Evolutionary conservation across 2,888 invertebrate genomes (phyloP).

Genomic region (Muscina levida): DNA sequence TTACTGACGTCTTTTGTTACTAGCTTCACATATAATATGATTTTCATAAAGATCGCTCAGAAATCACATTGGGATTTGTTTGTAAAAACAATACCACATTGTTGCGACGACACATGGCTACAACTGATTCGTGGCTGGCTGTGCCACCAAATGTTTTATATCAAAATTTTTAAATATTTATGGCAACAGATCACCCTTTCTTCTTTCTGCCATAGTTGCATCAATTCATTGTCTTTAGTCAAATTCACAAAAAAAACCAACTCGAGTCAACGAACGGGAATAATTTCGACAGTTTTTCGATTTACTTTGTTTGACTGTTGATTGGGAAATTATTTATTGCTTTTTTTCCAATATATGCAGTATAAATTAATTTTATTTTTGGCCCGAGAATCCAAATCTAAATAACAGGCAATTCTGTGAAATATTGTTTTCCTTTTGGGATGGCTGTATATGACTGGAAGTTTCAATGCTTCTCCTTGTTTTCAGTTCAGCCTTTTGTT

Average conservation of each 20-base stretch:
- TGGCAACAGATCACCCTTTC: not conserved
- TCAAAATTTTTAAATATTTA: not conserved
- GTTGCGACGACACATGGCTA: not conserved
- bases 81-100: not conserved
- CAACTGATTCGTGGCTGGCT: not conserved
- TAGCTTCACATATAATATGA: too few relatives aligned
- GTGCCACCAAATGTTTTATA: constrained; percentile 29
- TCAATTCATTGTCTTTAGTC: not conserved
- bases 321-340: constrained; percentile 47
- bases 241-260: constrained; percentile 31
- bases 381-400: constrained; percentile 22
- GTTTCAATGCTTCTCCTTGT: constrained; percentile 6
- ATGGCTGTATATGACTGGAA: not conserved
- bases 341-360: not conserved
- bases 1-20: too few relatives aligned
- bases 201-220: not conserved
- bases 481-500: not conserved
- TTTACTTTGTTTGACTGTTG: constrained; percentile 38
- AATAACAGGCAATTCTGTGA: constrained; percentile 38
- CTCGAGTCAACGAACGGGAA: constrained; percentile 63
- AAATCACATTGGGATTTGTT: not conserved
- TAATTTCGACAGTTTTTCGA: constrained; percentile 55
- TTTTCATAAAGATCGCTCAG: too few relatives aligned
- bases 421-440: not conserved
- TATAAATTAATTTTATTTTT: too few relatives aligned